Base-by-base conservation (phyloP, 2,797 vertebrate genomes). In the Amblyraja radiata region DNA sequence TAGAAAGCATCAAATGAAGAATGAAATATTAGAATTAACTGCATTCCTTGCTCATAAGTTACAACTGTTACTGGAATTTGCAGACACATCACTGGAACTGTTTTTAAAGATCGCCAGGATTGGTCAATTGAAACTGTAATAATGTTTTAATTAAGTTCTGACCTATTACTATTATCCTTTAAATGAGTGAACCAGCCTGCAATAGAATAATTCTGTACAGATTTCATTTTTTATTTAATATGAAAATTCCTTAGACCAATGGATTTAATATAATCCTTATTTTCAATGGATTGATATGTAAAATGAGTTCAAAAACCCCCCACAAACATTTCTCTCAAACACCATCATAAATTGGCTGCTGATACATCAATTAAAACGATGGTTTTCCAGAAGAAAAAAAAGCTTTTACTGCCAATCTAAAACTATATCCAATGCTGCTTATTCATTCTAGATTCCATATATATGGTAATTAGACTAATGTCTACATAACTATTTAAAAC, bases 11-110 rank as follows among this genome's bases (percentile, higher is more conserved):
- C 90, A 73, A 6, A 68, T 46, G 23, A 36, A 39, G 73, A 73
- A 91, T 91, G 36, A 91, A 91, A 74, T 36, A 46, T 91, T 68
- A 91, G 39, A 91, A 91, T 91, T 74, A 91, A n/a, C 23, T 54
- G 46, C 68, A 91, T 91, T 54, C 90, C 23, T 46, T 74, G 28
- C 65, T 14, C 54, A 54, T 11, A 91, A 10, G n/a, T 91, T 91
- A 36, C 90, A 54, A 91, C 36, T 91, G 18, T 28, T 23, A 25
- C 90, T 91, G 36, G 68, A 91, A 91, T 39, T 63, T 46, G 90
- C 68, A 91, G 39, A 91, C 36, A 91, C 36, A 73, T 73, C 88
- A 91, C 23, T 74, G 1, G 63, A 46, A 74, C 39, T 13, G 10
- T 16, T 92, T 92, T 54, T 54, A 74, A 71, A n/a, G 39, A 25